Percentiles rank a stretch among this genome's conserved stretches.
Evolutionary conservation across 2,113 vertebrate genomes (phyloP).

Genomic region (Lipotes vexillifer): DNA sequence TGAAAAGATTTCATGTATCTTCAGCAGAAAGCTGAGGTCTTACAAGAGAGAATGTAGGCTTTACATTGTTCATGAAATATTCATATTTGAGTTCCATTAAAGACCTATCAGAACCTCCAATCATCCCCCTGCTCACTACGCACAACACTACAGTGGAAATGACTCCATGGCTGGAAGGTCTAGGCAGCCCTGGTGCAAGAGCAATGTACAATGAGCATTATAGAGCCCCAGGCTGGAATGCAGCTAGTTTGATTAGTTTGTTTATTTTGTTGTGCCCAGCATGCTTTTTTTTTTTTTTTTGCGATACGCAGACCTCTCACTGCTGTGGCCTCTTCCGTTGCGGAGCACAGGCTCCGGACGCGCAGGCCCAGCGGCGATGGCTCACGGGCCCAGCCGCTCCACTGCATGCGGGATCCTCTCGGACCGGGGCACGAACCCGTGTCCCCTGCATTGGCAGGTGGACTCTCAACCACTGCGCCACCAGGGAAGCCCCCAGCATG

Average conservation of each 20-base stretch:
- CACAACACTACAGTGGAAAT: neutral
- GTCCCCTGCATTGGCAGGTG: too few relatives aligned
- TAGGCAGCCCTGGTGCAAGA: rapidly evolving
- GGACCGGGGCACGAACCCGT: too few relatives aligned
- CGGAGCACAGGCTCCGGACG: too few relatives aligned
- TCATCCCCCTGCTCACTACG: neutral
- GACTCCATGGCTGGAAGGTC: neutral
- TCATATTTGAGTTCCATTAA: neutral
- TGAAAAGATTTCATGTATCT: neutral
- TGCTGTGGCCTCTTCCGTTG: too few relatives aligned
- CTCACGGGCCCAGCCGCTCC: too few relatives aligned
- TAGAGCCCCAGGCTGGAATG: neutral
- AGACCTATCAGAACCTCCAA: neutral
- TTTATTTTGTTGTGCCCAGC: neutral
- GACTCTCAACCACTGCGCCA: too few relatives aligned
- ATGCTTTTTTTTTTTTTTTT: too few relatives aligned
- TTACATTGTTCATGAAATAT: neutral
- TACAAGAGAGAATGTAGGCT: neutral
- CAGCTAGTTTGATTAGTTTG: neutral
- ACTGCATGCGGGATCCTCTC: too few relatives aligned
- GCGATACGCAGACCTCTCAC: too few relatives aligned
- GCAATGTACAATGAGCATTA: neutral
- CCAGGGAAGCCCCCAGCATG: too few relatives aligned
- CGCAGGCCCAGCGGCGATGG: too few relatives aligned
- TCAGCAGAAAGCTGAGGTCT: neutral